These are phyloP conservation scores for Prolemur simus DNA, from an alignment of 2,113 vertebrate genomes.

Conservation along the genomic window DNA sequence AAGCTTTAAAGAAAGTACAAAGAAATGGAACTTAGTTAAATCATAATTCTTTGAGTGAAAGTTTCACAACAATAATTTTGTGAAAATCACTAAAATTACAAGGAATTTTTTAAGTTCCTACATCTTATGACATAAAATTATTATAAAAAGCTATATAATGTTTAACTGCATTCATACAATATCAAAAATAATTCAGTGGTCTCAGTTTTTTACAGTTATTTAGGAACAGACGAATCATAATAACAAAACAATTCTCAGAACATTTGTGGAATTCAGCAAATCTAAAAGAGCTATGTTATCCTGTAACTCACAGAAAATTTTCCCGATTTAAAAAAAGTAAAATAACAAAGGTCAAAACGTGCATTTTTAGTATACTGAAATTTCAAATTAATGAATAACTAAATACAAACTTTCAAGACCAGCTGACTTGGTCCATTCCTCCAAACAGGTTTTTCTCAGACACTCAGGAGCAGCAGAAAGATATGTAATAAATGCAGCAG, in stretches of 20 bases:
- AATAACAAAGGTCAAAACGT: background rate
- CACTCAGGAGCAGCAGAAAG: constrained; percentile 95
- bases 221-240: background rate
- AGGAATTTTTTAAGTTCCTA: background rate
- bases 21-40: background rate
- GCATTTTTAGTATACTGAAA: background rate
- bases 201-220: background rate
- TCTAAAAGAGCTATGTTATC: background rate
- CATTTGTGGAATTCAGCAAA: background rate
- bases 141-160: constrained; percentile 6
- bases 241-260: background rate
- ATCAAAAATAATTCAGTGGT: constrained; percentile 26
- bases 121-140: background rate
- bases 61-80: background rate
- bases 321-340: background rate
- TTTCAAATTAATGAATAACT: constrained; percentile 47
- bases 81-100: background rate
- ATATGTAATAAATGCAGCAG: constrained; percentile 97
- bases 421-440: constrained; percentile 92
- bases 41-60: background rate
- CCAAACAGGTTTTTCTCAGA: constrained; percentile 89
- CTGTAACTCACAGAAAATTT: background rate
- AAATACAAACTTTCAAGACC: constrained; percentile 90
- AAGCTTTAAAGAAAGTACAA: background rate
- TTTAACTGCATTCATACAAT: background rate